Evolutionary conservation across 1,140 invertebrate genomes (phyloP).

Genomic region (Euborellia annulipes): DNA sequence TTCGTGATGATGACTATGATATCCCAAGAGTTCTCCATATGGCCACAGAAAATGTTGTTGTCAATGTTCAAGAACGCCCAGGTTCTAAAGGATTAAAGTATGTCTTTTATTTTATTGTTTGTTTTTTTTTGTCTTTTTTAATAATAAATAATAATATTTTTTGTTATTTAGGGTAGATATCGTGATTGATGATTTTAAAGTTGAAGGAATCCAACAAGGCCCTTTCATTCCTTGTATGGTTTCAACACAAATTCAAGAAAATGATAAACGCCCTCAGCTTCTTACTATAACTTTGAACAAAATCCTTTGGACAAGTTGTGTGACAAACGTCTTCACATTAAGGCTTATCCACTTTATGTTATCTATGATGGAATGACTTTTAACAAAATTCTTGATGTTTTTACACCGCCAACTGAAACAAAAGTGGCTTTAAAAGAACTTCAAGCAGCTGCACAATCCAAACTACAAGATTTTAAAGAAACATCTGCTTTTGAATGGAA

Average conservation of each 20-base stretch:
- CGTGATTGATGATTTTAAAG: no score
- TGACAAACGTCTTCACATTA: constrained; percentile 62
- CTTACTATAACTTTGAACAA: constrained; percentile 63
- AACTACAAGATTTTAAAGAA: constrained; percentile 75
- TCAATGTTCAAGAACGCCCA: constrained; percentile 54
- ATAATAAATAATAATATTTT: neutral
- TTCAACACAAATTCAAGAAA: no score
- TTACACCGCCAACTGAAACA: constrained; percentile 47
- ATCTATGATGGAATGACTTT: constrained; percentile 83
- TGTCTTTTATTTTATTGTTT: constrained; percentile 16
- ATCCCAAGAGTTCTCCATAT: constrained; percentile 31
- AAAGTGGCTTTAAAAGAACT: constrained; percentile 24
- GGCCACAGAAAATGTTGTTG: constrained; percentile 49
- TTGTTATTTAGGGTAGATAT: constrained; percentile 3
- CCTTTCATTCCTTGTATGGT: no score
- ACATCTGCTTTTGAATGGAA: constrained; percentile 77
- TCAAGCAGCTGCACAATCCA: constrained; percentile 66
- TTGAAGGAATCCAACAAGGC: no score
- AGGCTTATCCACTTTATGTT: constrained; percentile 63
- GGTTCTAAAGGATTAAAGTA: constrained; percentile 53
- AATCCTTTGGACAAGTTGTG: constrained; percentile 72
- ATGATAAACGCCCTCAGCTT: no score
- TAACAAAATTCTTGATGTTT: constrained; percentile 61
- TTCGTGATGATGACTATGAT: constrained; percentile 31
- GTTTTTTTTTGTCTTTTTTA: no score